Evolutionary conservation across 2,113 vertebrate species (phyloP).

Genomic region (Lepidothrix coronata): DNA sequence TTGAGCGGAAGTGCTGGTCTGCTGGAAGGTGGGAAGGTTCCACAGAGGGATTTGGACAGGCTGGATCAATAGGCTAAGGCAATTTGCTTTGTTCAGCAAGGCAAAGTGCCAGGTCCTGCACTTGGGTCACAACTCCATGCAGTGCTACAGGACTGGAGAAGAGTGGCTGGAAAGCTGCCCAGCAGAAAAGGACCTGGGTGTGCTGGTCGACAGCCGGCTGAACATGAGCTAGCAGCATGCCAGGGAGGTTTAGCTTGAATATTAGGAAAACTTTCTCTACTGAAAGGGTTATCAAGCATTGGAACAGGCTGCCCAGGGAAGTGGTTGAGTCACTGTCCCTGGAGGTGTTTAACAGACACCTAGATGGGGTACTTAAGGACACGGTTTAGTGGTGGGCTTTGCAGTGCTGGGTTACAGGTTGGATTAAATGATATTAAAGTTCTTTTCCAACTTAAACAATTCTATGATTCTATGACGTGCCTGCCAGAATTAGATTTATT

Average conservation of each 20-base stretch:
- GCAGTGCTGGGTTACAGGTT: not conserved
- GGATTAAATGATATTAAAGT: not conserved
- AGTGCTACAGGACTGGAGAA: not conserved
- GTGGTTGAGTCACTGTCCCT: not conserved
- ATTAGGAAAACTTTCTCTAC: not conserved
- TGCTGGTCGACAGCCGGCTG: fast-evolving
- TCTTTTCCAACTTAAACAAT: not conserved
- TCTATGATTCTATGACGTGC: not conserved
- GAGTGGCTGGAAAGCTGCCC: not conserved
- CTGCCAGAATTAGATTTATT: not conserved
- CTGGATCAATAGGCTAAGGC: not conserved
- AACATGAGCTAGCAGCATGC: not conserved
- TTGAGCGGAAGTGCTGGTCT: not conserved
- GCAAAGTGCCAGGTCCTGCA: not conserved
- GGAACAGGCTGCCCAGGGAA: not conserved
- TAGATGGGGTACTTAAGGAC: not conserved
- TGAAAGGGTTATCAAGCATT: not conserved
- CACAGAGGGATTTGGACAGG: not conserved
- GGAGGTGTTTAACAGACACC: not conserved
- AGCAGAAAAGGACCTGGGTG: not conserved
- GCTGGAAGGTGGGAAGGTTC: not conserved
- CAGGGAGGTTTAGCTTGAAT: not conserved
- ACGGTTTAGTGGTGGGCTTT: not conserved
- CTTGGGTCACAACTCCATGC: not conserved
- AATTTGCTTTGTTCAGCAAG: not conserved